A percentile compares a stretch with the other conserved stretches of the same genome.
These are phyloP conservation scores for Marcusenius ussheri DNA, from an alignment of 2,113 vertebrate species.

Conservation along the genomic window DNA sequence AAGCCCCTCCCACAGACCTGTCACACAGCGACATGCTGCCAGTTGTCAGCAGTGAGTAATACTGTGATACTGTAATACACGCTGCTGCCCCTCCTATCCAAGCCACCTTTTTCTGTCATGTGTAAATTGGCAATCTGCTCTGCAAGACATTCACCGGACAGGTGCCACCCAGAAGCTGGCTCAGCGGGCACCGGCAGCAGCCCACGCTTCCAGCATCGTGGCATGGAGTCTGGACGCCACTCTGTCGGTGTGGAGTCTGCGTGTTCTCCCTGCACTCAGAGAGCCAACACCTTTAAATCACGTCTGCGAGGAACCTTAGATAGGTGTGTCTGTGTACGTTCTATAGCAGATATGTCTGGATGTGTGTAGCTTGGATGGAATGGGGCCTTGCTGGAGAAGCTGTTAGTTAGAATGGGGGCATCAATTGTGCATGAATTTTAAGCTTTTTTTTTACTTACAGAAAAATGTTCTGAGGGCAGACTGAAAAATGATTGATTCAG, in stretches of 20 bases:
- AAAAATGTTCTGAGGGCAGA: too few species aligned
- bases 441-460: too few species aligned
- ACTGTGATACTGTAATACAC: neutral
- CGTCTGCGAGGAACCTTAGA: neutral
- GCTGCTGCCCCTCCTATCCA: conserved; percentile 20
- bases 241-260: neutral
- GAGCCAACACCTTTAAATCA: neutral
- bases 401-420: neutral
- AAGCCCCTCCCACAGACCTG: conserved; percentile 3
- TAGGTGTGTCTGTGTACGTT: neutral
- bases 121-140: neutral
- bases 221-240: neutral
- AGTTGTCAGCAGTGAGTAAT: conserved; percentile 8
- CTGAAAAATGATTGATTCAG: too few species aligned
- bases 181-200: neutral
- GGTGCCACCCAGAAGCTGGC: conserved; percentile 1
- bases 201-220: neutral
- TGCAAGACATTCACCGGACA: neutral
- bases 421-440: neutral
- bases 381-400: neutral
- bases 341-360: neutral
- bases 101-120: neutral
- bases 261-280: neutral
- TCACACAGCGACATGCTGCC: neutral
- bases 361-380: neutral